Conservation (phyloP, 2,113 vertebrate genomes). For the Proteles cristata region DNA sequence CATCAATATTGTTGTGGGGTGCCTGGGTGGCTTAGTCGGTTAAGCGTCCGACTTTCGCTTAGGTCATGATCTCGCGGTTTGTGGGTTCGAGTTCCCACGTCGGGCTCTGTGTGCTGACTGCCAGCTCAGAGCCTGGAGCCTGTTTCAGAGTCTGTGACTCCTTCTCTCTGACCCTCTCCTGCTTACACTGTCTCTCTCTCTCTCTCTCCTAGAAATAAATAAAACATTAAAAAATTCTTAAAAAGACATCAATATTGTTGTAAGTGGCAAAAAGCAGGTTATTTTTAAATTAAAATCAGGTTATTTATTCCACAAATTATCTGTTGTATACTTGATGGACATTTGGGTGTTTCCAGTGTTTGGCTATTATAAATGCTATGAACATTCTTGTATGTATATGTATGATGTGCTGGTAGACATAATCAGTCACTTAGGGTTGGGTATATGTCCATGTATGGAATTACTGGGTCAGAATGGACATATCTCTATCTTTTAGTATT, state of each 20-base stretch:
- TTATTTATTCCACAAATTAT: constrained; percentile 18
- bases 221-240: too few species aligned
- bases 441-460: background rate
- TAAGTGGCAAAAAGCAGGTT: constrained; percentile 20
- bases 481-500: constrained; percentile 6
- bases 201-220: too few species aligned
- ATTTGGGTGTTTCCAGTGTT: constrained; percentile 19
- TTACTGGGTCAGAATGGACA: constrained; percentile 9
- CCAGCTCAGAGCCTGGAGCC: too few species aligned
- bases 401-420: background rate
- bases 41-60: too few species aligned
- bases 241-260: constrained; percentile 1
- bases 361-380: background rate
- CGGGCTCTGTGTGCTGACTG: too few species aligned
- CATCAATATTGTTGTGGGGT: too few species aligned
- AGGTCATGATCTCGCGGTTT: too few species aligned
- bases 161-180: too few species aligned
- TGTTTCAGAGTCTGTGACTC: too few species aligned
- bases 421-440: background rate
- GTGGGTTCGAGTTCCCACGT: too few species aligned
- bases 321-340: background rate
- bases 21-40: too few species aligned
- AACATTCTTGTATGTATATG: background rate
- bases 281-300: background rate
- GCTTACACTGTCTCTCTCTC: too few species aligned